Conservation (phyloP, 2,113 vertebrate species). For the Hemiprocne comata region DNA sequence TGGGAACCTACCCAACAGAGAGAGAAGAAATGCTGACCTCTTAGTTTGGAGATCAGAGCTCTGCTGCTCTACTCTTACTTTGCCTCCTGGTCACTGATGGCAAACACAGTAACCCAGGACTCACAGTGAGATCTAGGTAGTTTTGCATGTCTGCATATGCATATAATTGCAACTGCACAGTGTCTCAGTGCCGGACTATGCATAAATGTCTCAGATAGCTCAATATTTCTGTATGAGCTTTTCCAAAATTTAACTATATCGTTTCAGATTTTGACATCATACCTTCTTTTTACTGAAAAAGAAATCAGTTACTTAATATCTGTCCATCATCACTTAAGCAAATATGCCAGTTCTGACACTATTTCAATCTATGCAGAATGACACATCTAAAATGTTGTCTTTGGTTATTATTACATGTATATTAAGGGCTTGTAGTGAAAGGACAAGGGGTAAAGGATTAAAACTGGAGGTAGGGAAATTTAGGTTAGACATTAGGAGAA, state of each 20-base stretch:
- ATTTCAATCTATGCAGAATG: neutral
- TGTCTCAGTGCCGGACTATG: neutral
- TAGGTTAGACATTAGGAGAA: too few relatives aligned
- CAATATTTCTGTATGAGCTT: rapidly evolving
- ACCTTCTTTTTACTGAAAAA: neutral
- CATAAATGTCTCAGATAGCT: neutral
- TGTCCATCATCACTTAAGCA: neutral
- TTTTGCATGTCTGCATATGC: rapidly evolving
- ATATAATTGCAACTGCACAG: rapidly evolving
- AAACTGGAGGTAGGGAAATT: too few relatives aligned
- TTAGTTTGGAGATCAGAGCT: neutral
- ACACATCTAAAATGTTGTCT: neutral
- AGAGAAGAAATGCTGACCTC: neutral
- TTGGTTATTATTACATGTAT: neutral
- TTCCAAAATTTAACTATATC: neutral
- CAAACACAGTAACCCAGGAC: neutral
- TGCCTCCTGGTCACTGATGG: neutral
- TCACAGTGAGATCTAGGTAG: rapidly evolving
- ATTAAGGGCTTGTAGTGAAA: too few relatives aligned
- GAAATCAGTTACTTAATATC: neutral
- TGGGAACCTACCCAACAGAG: neutral
- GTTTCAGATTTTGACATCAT: neutral
- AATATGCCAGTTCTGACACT: neutral
- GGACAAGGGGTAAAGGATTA: too few relatives aligned
- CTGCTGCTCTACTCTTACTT: neutral